Evolutionary conservation across 1,140 invertebrate species (phyloP), one percentile per base, ranked within the genome.

Genomic region (Propsilocerus akamusi): DNA sequence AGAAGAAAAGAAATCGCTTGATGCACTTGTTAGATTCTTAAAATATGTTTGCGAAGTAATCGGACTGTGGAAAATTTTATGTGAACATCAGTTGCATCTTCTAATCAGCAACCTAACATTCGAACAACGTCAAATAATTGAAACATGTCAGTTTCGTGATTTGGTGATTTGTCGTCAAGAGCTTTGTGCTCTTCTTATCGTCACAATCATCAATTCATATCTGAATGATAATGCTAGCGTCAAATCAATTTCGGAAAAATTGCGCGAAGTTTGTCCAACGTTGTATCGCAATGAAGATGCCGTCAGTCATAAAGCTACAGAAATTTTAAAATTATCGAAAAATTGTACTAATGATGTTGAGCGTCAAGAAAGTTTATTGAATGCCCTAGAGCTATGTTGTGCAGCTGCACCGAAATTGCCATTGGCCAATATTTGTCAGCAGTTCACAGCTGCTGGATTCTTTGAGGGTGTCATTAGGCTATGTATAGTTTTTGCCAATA

Each of bases 201-300:
- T 81, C 26, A 73, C 78, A 24, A 64, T 90, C 4, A 83, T 90
- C 26, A 81, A 83, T 57, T 80, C 84, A 50, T 99, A 97, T 66
- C 72, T 98, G 1, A 83, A 84, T 49, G 95, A 99, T 63, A 93
- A 94, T 67, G 90, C 94, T 0, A 88, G 86, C 3, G 88, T 95
- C 1, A 88, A 94, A 65, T 78, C 85, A 0, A 89, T 98, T 26
- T 96, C 88, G 53, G 68, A 72, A 14, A 83, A 83, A 64, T 68
- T 99, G n/a, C 71, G 93, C 47, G 81, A 94, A 60, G 73, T 93
- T 0, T 98, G 95, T 64, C 95, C 95, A 0, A 86, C 83, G 57
- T 72, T 99, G 1, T 99, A 96, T 60, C 85, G 85, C 57, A 81
- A 80, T 58, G 95, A 99, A 72, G 95, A 98, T 72, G 94, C 91